Percentiles rank a stretch among this genome's conserved stretches.
Conservation (phyloP, 2,797 vertebrate species). For the Danionella dracula region DNA sequence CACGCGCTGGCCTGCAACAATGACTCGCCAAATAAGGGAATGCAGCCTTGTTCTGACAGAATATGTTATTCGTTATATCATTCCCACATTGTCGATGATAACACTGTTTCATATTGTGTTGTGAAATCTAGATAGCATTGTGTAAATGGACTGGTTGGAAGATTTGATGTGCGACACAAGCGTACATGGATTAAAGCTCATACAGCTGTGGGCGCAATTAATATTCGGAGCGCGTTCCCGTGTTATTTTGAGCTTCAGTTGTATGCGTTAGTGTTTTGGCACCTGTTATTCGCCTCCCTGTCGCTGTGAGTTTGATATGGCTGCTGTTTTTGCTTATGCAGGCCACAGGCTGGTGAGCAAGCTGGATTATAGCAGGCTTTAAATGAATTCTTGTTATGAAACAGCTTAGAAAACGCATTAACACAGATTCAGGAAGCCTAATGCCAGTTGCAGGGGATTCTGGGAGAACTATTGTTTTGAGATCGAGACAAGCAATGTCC, state of each 20-base stretch:
- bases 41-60: not conserved
- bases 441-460: constrained; percentile 10
- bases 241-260: not conserved
- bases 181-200: not conserved
- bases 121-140: not conserved
- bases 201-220: constrained; percentile 12
- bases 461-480: not conserved
- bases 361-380: constrained; percentile 29
- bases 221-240: constrained; percentile 4
- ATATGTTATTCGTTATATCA: not conserved
- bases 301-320: constrained; percentile 1
- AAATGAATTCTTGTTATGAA: constrained; percentile 59
- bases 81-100: not conserved
- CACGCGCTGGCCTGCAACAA: constrained; percentile 33
- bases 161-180: constrained; percentile 3
- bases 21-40: constrained; percentile 36
- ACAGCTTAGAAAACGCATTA: constrained; percentile 54
- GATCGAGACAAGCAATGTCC: not conserved
- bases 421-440: constrained; percentile 22
- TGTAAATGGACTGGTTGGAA: not conserved
- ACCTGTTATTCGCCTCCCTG: constrained; percentile 1
- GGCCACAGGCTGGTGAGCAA: constrained; percentile 27
- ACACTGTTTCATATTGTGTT: not conserved
- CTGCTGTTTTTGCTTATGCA: constrained; percentile 17
- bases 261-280: not conserved